Evolutionary conservation across 2,888 invertebrate genomes (phyloP).

Genomic region (Andrena chrysosceles): DNA sequence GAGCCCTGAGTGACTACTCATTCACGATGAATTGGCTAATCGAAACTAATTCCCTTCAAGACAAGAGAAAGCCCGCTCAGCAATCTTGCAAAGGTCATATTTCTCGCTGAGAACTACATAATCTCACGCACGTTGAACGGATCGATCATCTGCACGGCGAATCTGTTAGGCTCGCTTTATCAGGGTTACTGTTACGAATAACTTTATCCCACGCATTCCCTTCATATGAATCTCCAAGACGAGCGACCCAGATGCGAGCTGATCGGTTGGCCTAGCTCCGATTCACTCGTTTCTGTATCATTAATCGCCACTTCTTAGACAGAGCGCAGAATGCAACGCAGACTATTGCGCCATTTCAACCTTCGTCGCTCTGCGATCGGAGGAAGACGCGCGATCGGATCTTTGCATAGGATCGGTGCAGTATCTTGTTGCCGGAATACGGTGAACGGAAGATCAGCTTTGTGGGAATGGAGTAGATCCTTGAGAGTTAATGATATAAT

Average conservation of each 20-base stretch:
- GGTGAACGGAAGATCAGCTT: conserved; percentile 46
- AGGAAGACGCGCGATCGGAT: conserved; percentile 36
- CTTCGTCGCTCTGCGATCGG: conserved; percentile 5
- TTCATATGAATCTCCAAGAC: conserved; percentile 22
- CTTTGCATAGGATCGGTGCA: conserved; percentile 11
- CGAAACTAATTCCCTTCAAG: not conserved
- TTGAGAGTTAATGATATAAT: conserved; percentile 42
- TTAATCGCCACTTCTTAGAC: conserved; percentile 41
- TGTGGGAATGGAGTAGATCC: conserved; percentile 42
- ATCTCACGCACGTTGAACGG: conserved; percentile 26
- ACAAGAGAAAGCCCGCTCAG: not conserved
- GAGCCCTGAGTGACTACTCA: too few species aligned
- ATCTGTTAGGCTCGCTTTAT: conserved; percentile 33
- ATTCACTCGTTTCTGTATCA: conserved; percentile 50
- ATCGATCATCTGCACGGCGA: conserved; percentile 13
- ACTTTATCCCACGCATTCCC: conserved; percentile 40
- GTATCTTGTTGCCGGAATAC: conserved; percentile 51
- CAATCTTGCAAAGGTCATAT: not conserved
- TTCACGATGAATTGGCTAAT: not conserved
- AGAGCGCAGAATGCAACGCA: not conserved
- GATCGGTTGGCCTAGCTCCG: conserved; percentile 26
- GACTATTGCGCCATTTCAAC: conserved; percentile 20
- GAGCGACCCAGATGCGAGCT: conserved; percentile 38
- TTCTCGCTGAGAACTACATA: not conserved
- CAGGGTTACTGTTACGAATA: conserved; percentile 61